Conservation (phyloP, 1,140 invertebrate species). For the Charaxes varanes region DNA sequence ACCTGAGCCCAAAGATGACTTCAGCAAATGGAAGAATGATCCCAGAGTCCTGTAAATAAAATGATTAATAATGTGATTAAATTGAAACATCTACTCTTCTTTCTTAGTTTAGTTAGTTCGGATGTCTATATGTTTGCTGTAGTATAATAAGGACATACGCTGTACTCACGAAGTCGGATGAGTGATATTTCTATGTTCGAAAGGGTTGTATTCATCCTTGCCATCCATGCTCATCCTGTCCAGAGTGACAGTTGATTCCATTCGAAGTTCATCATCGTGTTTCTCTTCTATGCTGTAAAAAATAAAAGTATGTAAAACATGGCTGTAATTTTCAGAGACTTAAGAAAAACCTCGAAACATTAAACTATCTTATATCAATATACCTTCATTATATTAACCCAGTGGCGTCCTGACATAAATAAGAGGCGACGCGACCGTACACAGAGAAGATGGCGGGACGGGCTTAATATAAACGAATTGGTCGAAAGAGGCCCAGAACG, state of each 20-base stretch:
- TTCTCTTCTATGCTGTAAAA: slow-evolving; percentile 22
- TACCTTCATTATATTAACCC: too few relatives aligned
- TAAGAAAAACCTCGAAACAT: too few relatives aligned
- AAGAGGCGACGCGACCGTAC: too few relatives aligned
- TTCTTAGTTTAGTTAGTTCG: too few relatives aligned
- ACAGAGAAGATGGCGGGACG: too few relatives aligned
- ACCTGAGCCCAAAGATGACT: slow-evolving; percentile 91
- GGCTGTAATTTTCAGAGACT: too few relatives aligned
- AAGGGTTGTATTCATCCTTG: slow-evolving; percentile 76
- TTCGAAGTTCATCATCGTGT: slow-evolving; percentile 23
- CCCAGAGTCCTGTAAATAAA: slow-evolving; percentile 78
- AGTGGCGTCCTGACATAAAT: too few relatives aligned
- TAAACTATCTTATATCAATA: too few relatives aligned
- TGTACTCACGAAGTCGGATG: slow-evolving; percentile 80
- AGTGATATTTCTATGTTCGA: slow-evolving; percentile 77
- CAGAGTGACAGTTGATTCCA: slow-evolving; percentile 42
- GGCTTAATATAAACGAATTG: too few relatives aligned
- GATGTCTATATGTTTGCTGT: neutral
- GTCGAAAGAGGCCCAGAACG: too few relatives aligned
- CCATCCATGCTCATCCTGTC: slow-evolving; percentile 25
- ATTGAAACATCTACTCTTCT: neutral
- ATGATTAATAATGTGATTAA: slow-evolving; percentile 1
- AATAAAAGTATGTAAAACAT: too few relatives aligned
- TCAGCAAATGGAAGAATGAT: slow-evolving; percentile 85
- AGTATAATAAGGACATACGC: slow-evolving; percentile 6